phyloP scores from a whole-genome alignment of 2,888 invertebrate species.

The Rotaria sp. region DNA sequence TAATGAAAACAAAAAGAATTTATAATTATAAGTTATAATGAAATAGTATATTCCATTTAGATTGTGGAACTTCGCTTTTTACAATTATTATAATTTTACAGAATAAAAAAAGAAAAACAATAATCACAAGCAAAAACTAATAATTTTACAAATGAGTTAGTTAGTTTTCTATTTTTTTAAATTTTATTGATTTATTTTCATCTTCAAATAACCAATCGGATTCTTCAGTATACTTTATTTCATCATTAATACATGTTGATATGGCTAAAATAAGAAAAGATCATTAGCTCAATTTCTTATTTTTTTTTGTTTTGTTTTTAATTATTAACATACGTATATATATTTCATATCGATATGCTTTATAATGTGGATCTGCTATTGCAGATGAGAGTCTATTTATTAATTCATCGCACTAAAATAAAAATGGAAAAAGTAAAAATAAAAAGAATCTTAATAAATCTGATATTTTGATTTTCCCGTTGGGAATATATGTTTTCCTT shows the following conservation, averaged over 20 bases:
- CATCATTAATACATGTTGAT: not conserved
- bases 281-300: too few relatives aligned
- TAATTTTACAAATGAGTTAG: not conserved
- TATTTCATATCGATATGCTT: not conserved
- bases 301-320: too few relatives aligned
- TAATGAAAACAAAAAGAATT: too few relatives aligned
- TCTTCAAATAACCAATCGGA: not conserved
- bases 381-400: not conserved
- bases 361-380: not conserved
- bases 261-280: not conserved
- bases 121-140: not conserved
- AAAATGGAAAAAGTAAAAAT: not conserved
- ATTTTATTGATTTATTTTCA: not conserved
- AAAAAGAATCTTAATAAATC: not conserved
- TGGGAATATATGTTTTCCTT: not conserved
- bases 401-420: slow-evolving; percentile 10
- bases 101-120: not conserved
- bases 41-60: not conserved
- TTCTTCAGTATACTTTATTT: not conserved
- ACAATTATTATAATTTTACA: not conserved
- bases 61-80: not conserved
- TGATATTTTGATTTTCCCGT: too few relatives aligned
- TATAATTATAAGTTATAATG: too few relatives aligned
- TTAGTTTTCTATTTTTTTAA: not conserved
- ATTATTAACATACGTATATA: not conserved